These are phyloP conservation scores for Natator depressus DNA, from an alignment of 2,113 vertebrate species.

Conservation along the genomic window DNA sequence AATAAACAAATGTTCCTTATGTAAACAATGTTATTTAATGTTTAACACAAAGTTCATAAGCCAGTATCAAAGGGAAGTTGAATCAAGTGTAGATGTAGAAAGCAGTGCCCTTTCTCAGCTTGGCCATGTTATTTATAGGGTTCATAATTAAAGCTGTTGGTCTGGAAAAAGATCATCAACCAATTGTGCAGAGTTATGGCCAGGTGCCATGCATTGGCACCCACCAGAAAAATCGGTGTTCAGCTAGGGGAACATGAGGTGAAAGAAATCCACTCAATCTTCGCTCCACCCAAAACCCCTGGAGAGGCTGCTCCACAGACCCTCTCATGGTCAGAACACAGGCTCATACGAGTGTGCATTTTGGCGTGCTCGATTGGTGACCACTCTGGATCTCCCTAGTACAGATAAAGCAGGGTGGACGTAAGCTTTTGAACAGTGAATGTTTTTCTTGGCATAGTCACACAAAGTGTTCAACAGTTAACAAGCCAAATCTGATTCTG, in stretches of 20 bases:
- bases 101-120: neutral
- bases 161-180: neutral
- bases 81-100: slow-evolving; percentile 65
- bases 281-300: neutral
- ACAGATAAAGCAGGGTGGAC: neutral
- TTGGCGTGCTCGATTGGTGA: neutral
- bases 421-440: neutral
- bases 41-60: slow-evolving; percentile 87
- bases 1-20: slow-evolving; percentile 79
- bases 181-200: neutral
- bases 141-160: neutral
- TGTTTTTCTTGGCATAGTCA: slow-evolving; percentile 7
- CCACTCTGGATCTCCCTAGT: neutral
- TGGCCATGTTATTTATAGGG: neutral
- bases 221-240: neutral
- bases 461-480: slow-evolving; percentile 1
- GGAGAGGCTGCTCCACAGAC: neutral
- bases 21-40: slow-evolving; percentile 82
- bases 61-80: slow-evolving; percentile 87
- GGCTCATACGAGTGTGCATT: neutral
- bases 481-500: slow-evolving; percentile 6
- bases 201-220: neutral
- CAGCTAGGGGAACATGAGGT: neutral
- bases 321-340: neutral
- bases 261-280: neutral